These are phyloP conservation scores for Glomeris maerens DNA, from an alignment of 1,140 invertebrate species.

Conservation along the genomic window DNA sequence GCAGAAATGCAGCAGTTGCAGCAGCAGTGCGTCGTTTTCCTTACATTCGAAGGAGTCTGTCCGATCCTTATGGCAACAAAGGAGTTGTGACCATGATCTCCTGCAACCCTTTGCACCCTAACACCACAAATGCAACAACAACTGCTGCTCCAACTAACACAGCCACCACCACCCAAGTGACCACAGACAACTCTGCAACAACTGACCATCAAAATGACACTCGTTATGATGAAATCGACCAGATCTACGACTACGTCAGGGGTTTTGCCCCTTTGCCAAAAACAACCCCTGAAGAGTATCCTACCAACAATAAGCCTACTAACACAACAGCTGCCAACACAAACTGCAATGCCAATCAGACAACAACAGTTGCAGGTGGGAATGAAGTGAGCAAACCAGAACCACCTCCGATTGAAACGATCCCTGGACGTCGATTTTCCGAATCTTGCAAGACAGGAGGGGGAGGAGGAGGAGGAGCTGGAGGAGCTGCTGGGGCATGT, in stretches of 20 bases:
- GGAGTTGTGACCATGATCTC: conserved; percentile 2
- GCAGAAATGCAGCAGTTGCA: no score
- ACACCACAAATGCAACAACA: conserved; percentile 23
- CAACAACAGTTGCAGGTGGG: not conserved
- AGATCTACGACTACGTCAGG: conserved; percentile 89
- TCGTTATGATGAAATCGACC: conserved; percentile 82
- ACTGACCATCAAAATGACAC: conserved; percentile 39
- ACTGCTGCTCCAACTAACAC: conserved; percentile 27
- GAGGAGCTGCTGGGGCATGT: not conserved
- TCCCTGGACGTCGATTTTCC: conserved; percentile 16
- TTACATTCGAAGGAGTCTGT: conserved; percentile 17
- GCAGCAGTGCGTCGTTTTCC: conserved; percentile 21
- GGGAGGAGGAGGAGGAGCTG: not conserved
- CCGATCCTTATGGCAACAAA: conserved; percentile 13
- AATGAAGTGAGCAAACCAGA: conserved; percentile 12
- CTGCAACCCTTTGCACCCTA: no score
- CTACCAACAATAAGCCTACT: no score
- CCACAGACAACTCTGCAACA: conserved; percentile 8
- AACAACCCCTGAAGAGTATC: no score
- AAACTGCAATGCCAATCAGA: no score
- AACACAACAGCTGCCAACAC: no score
- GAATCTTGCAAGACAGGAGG: not conserved
- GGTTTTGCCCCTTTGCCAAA: conserved; percentile 78
- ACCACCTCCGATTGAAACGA: conserved; percentile 21
- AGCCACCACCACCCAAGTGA: conserved; percentile 39